Conservation (phyloP, 2,797 vertebrate species). For the Schizothorax lantsangensis region DNA sequence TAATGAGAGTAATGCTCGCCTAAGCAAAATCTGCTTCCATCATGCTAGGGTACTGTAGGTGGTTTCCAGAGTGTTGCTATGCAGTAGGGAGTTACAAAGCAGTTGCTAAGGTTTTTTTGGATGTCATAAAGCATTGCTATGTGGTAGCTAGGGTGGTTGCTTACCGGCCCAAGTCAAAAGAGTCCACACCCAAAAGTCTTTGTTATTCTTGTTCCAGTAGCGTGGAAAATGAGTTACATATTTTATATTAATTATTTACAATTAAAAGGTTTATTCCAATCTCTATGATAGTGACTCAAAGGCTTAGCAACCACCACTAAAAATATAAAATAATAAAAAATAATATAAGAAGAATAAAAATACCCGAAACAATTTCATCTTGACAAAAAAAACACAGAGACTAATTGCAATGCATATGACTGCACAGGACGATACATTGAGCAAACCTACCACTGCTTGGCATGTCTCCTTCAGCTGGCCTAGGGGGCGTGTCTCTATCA, state of each 20-base stretch:
- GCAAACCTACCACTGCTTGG: slow-evolving; percentile 87
- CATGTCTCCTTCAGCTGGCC: slow-evolving; percentile 86
- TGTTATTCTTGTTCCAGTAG: neutral
- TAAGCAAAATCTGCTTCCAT: neutral
- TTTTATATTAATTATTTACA: neutral
- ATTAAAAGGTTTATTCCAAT: neutral
- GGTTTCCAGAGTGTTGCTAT: neutral
- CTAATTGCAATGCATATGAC: slow-evolving; percentile 27
- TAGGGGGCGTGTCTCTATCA: slow-evolving; percentile 85
- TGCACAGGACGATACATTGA: slow-evolving; percentile 52
- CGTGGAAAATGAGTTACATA: neutral
- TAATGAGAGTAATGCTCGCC: neutral
- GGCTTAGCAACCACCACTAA: neutral
- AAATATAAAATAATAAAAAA: neutral
- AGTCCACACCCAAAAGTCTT: neutral
- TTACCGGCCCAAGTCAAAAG: neutral
- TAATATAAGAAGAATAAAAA: neutral
- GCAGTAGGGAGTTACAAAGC: neutral
- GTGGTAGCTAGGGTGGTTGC: neutral
- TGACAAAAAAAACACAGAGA: slow-evolving; percentile 11
- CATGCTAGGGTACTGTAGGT: neutral
- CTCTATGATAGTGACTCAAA: neutral
- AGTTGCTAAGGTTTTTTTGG: neutral
- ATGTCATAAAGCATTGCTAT: neutral
- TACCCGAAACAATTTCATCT: neutral